Evolutionary conservation across 2,888 invertebrate genomes (phyloP).

Genomic region (Carabus problematicus): DNA sequence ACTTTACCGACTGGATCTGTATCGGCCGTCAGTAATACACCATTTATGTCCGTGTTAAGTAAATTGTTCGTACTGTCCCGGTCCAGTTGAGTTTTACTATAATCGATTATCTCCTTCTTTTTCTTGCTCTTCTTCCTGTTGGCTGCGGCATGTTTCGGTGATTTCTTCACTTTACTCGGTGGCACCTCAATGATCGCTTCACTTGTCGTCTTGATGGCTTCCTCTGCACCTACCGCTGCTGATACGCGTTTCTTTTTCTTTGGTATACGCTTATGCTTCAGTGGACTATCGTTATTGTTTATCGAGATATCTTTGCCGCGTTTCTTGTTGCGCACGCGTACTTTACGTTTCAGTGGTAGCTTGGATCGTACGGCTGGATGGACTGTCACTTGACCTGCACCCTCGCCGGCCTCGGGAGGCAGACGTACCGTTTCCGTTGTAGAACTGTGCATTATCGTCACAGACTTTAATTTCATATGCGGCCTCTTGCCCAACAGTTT

Average conservation of each 20-base stretch:
- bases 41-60: constrained; percentile 57
- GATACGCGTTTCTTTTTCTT: constrained; percentile 60
- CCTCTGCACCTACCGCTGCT: constrained; percentile 62
- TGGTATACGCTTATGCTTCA: constrained; percentile 54
- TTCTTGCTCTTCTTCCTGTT: constrained; percentile 67
- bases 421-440: constrained; percentile 87
- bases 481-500: constrained; percentile 80
- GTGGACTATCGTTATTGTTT: constrained; percentile 55
- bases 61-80: constrained; percentile 64
- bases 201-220: constrained; percentile 65
- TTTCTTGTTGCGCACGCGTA: constrained; percentile 56
- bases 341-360: constrained; percentile 86
- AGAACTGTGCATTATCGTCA: constrained; percentile 89
- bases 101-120: constrained; percentile 79
- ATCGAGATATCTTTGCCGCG: constrained; percentile 46
- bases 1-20: constrained; percentile 76
- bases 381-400: constrained; percentile 74
- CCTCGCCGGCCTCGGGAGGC: constrained; percentile 74
- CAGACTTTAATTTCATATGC: constrained; percentile 82
- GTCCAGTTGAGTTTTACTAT: constrained; percentile 72
- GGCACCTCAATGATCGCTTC: constrained; percentile 56
- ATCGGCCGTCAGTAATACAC: constrained; percentile 56
- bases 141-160: constrained; percentile 54
- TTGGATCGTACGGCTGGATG: constrained; percentile 88
- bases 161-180: constrained; percentile 58